A percentile compares a stretch with the other conserved stretches of the same genome.
phyloP scores from a whole-genome alignment of 1,140 invertebrate species.

The Eurosta solidaginis region DNA sequence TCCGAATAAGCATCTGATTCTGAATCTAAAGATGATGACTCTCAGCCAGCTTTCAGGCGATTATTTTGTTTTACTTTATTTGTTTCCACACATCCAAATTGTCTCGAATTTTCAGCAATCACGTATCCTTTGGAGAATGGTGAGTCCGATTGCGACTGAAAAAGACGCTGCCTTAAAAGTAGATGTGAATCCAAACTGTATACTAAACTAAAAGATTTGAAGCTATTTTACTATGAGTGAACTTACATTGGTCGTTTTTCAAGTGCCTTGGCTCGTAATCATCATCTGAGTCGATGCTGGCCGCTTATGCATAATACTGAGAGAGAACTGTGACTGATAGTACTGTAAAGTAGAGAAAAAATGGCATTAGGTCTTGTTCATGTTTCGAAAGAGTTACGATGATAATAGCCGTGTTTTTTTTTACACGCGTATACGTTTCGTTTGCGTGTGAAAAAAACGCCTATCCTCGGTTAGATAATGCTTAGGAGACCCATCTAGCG shows the following conservation, averaged over 20 bases:
- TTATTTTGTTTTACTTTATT: neutral
- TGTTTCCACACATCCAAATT: neutral
- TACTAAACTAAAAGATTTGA: neutral
- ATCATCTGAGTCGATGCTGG: slow-evolving; percentile 29
- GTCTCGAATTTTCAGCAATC: neutral
- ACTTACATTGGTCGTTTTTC: slow-evolving; percentile 55
- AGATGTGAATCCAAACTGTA: slow-evolving; percentile 51
- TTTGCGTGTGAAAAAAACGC: too few species aligned
- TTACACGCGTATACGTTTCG: too few species aligned
- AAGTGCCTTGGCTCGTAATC: slow-evolving; percentile 49
- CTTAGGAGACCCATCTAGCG: too few species aligned
- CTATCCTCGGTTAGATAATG: too few species aligned
- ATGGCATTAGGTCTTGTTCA: too few species aligned
- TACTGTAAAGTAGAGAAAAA: neutral
- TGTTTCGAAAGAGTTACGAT: too few species aligned
- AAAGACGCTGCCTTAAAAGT: slow-evolving; percentile 60
- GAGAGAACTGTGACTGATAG: neutral
- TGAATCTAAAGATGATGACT: neutral
- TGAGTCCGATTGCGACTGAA: slow-evolving; percentile 51
- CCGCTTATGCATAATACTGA: neutral
- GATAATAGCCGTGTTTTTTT: too few species aligned
- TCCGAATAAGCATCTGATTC: slow-evolving; percentile 6
- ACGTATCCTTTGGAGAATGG: slow-evolving; percentile 31
- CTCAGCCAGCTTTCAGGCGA: neutral
- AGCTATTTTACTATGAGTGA: neutral